Evolutionary conservation across 2,797 vertebrate species (phyloP).

Genomic region (Acanthopagrus latus): DNA sequence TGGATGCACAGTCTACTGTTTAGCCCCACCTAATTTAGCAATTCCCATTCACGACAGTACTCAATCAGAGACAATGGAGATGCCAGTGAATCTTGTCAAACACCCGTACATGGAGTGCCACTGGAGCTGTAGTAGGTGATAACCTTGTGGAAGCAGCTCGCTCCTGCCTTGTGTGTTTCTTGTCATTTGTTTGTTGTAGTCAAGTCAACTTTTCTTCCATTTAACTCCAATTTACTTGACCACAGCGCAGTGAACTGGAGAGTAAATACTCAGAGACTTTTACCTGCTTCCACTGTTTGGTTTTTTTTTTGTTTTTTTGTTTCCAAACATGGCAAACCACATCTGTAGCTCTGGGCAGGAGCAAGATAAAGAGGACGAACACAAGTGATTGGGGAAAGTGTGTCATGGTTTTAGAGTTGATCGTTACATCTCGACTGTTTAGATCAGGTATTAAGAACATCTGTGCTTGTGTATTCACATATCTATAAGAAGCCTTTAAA

Average conservation of each 20-base stretch:
- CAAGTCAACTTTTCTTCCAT: constrained; percentile 11
- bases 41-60: constrained; percentile 12
- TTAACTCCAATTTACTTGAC: constrained; percentile 30
- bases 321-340: constrained; percentile 43
- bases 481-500: background rate
- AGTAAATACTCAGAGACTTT: constrained; percentile 22
- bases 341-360: constrained; percentile 8
- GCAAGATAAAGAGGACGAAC: constrained; percentile 16
- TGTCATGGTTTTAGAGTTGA: background rate
- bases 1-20: constrained; percentile 28
- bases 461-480: background rate
- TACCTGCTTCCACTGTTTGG: constrained; percentile 20
- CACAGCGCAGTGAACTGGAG: constrained; percentile 13
- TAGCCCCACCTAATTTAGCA: constrained; percentile 20
- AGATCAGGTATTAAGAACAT: background rate
- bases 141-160: constrained; percentile 17
- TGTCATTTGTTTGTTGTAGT: constrained; percentile 20
- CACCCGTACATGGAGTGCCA: background rate
- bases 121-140: background rate
- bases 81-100: background rate
- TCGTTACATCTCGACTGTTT: background rate
- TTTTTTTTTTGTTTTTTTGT: constrained; percentile 9
- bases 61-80: constrained; percentile 24
- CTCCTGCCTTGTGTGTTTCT: constrained; percentile 4
- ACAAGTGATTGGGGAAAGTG: background rate